Evolutionary conservation across 2,113 vertebrate genomes (phyloP).

Genomic region (Capreolus pygargus): DNA sequence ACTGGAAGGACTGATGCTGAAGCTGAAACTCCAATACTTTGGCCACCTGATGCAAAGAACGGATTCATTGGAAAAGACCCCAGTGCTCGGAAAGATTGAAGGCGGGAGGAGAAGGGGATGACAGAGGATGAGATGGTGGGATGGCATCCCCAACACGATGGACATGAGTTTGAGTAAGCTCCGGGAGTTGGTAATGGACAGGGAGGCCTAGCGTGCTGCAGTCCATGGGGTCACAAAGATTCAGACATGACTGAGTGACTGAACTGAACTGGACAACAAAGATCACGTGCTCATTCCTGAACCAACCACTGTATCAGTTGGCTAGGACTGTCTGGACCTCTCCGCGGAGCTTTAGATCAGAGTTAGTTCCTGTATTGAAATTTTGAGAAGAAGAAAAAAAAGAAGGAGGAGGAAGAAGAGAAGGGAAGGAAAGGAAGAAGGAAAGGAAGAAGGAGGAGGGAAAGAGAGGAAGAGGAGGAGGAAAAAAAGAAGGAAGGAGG

Average conservation of each 20-base stretch:
- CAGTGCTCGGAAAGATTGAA: background rate
- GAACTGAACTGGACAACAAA: background rate
- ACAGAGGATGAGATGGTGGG: background rate
- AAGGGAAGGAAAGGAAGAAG: background rate
- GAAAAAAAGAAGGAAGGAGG: background rate
- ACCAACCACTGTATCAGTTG: background rate
- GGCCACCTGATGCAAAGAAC: rapidly evolving
- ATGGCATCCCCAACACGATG: rapidly evolving
- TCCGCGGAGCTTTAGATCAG: background rate
- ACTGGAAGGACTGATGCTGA: background rate
- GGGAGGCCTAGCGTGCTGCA: background rate
- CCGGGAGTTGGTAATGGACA: background rate
- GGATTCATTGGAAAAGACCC: background rate
- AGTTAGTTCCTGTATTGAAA: background rate
- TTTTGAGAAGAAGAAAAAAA: background rate
- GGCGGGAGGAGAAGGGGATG: background rate
- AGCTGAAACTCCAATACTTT: background rate
- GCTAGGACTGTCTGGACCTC: background rate
- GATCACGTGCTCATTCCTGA: background rate
- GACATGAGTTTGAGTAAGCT: background rate
- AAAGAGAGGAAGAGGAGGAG: background rate
- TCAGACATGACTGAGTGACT: background rate
- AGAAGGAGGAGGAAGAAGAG: rapidly evolving
- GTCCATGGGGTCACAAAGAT: background rate
- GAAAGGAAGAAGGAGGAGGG: background rate